Percentiles rank a stretch among this genome's conserved stretches.
phyloP scores from a whole-genome alignment of 2,113 vertebrate genomes.

The Rhinogobius similis region DNA sequence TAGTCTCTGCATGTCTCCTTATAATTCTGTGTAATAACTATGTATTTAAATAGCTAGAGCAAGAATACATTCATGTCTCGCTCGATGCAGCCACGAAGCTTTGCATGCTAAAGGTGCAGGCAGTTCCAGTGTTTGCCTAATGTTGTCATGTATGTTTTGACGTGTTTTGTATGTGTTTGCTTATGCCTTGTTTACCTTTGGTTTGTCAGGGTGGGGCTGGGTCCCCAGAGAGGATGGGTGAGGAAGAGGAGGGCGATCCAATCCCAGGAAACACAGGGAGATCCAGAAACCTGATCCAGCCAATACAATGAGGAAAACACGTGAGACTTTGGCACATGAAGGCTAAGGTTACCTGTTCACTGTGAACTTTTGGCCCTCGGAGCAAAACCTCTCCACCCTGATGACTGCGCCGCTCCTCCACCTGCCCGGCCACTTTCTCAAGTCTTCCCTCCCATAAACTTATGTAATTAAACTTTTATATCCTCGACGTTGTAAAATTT shows the following conservation, averaged over 20 bases:
- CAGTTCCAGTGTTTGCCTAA: slow-evolving; percentile 40
- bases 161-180: slow-evolving; percentile 47
- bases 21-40: slow-evolving; percentile 20
- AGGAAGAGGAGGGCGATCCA: slow-evolving; percentile 32
- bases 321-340: slow-evolving; percentile 69
- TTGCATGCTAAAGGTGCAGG: slow-evolving; percentile 15
- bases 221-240: slow-evolving; percentile 28
- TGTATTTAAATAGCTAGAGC: slow-evolving; percentile 25
- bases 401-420: slow-evolving; percentile 55
- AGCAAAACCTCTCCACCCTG: slow-evolving; percentile 65
- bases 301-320: slow-evolving; percentile 71
- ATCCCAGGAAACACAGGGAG: slow-evolving; percentile 58
- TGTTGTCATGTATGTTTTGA: slow-evolving; percentile 29
- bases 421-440: slow-evolving; percentile 33
- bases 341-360: slow-evolving; percentile 66
- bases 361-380: slow-evolving; percentile 77
- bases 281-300: slow-evolving; percentile 72
- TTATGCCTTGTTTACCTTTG: slow-evolving; percentile 52
- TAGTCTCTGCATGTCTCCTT: slow-evolving; percentile 18
- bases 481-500: background rate
- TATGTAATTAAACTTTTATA: background rate
- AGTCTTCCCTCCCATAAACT: slow-evolving; percentile 18
- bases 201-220: slow-evolving; percentile 38
- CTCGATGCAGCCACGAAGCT: background rate
- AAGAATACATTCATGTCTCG: slow-evolving; percentile 9